Percentiles rank a stretch among this genome's conserved stretches.
phyloP scores from a whole-genome alignment of 1,140 invertebrate species.

The Drosophila athabasca region DNA sequence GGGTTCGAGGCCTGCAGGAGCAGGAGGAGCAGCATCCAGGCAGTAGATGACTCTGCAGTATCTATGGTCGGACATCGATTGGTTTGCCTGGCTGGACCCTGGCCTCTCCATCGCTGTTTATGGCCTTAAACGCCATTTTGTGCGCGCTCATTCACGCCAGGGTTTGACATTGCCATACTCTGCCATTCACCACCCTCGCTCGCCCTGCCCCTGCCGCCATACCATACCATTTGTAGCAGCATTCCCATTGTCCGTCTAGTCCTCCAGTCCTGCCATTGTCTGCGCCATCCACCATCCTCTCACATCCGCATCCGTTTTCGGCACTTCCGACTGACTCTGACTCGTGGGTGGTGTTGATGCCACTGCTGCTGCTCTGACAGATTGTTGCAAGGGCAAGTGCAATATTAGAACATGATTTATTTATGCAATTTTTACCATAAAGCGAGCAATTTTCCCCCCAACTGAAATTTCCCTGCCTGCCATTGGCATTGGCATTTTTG shows the following conservation, averaged over 20 bases:
- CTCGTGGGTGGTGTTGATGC: conserved; percentile 30
- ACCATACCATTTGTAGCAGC: background rate
- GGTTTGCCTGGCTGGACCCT: conserved; percentile 51
- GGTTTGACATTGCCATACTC: conserved; percentile 43
- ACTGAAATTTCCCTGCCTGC: conserved; percentile 14
- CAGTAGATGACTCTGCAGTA: conserved; percentile 62
- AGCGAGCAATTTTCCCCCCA: conserved; percentile 44
- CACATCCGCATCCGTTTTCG: conserved; percentile 22
- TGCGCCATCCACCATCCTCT: conserved; percentile 10
- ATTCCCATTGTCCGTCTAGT: conserved; percentile 46
- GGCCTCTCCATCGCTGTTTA: conserved; percentile 53
- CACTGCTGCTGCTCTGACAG: conserved; percentile 47
- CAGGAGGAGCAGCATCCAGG: conserved; percentile 8
- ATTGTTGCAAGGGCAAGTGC: conserved; percentile 79
- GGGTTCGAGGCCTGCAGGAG: conserved; percentile 36
- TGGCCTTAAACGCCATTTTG: conserved; percentile 81
- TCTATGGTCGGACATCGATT: conserved; percentile 73
- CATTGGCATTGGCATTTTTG: conserved; percentile 64
- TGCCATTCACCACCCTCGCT: background rate
- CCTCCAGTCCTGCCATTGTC: conserved; percentile 29
- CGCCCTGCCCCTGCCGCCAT: background rate
- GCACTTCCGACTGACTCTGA: conserved; percentile 8
- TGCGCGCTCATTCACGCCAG: conserved; percentile 74
- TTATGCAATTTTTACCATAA: conserved; percentile 81
- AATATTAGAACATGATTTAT: conserved; percentile 83